Evolutionary conservation across 2,888 invertebrate species (phyloP).

Genomic region (Antheraea assamensis): DNA sequence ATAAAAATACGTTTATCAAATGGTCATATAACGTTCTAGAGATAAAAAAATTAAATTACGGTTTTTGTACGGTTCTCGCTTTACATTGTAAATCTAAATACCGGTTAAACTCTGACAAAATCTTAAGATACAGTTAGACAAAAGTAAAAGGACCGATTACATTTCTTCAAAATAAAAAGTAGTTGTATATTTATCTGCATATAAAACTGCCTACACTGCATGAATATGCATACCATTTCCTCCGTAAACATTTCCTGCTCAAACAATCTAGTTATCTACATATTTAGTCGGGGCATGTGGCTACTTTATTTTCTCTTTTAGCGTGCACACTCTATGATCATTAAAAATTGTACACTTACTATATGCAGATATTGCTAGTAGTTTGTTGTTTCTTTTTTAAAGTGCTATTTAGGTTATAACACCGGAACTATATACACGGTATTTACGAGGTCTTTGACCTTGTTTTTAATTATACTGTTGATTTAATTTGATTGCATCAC

Average conservation of each 20-base stretch:
- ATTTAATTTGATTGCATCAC: neutral
- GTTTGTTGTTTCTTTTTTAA: neutral
- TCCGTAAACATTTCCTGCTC: neutral
- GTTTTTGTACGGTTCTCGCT: slow-evolving; percentile 4
- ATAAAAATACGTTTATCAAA: neutral
- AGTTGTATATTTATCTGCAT: neutral
- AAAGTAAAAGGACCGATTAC: slow-evolving; percentile 4
- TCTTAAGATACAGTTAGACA: slow-evolving; percentile 6
- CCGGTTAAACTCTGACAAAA: neutral
- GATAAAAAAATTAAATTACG: neutral
- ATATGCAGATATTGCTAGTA: neutral
- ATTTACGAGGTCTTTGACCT: neutral
- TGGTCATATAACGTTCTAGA: neutral
- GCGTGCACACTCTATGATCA: neutral
- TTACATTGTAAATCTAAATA: slow-evolving; percentile 7
- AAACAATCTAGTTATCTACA: slow-evolving; percentile 14
- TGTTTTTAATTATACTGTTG: slow-evolving; percentile 1
- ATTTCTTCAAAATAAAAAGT: slow-evolving; percentile 8
- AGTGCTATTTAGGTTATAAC: neutral
- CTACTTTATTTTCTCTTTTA: slow-evolving; percentile 11
- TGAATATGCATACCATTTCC: slow-evolving; percentile 2
- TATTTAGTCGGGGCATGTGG: slow-evolving; percentile 12
- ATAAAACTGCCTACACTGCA: slow-evolving; percentile 13
- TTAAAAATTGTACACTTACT: neutral
- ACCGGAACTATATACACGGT: neutral